Base-by-base conservation (phyloP, 2,113 vertebrate genomes). In the Seriola rivoliana region DNA sequence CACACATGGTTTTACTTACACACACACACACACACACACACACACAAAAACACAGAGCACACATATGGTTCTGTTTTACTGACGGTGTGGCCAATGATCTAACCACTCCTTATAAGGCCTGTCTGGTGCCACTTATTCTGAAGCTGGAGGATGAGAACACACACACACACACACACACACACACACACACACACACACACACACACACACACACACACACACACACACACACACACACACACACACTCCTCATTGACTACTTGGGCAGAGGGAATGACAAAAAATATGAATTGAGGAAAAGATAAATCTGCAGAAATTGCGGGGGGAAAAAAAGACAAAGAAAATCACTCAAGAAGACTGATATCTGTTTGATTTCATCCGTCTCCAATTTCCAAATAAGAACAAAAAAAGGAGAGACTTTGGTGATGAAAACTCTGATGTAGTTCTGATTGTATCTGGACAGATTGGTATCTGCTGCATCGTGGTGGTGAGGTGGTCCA, bases 61-160 rank as follows among this genome's bases (percentile, higher is more conserved):
- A 93, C 93, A 93, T 90, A 93, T 92, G 91, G 92, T 93, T 91
- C 90, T 93, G 88, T 92, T 94, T 92, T 93, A 86, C 89, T 80
- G 80, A 93, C 89, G 84, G 92, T 91, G 93, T 91, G 87, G 93
- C 88, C 91, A 90, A 87, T 94, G 93, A 94, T 94, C 93, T 92
- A 94, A 93, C 93, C 92, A 58, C 78, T 95, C 94, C 95, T 94
- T 96, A 95, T 95, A 96, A 93, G 95, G 95, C 79, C 88, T 80
- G 95, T 94, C 94, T 96, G 94, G 92, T 95, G 95, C 94, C 93
- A 94, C 94, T 94, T 93, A 93, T 91, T 92, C 90, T 93, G 90
- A 88, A 88, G 88, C 84, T 38, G 59, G 77, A 88, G 87, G 84
- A 93, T 86, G 79, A 89, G 91, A 92, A 85, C 68, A 57, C 78